Conservation (phyloP, 2,888 invertebrate species). For the Protodeltote pygarga region DNA sequence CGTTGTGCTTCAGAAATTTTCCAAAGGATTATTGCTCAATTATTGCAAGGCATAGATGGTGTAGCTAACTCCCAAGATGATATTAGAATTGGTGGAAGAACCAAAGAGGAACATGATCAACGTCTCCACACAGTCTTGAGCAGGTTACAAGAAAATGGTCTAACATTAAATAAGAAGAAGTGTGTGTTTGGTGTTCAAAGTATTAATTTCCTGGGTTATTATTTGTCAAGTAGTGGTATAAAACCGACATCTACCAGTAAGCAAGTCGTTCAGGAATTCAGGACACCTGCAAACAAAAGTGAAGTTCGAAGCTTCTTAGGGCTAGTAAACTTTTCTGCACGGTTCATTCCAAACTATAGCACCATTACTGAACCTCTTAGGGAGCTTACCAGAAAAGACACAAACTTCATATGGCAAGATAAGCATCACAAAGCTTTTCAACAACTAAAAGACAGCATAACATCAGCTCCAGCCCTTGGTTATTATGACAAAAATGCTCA, state of each 20-base stretch:
- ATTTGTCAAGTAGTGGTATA: not conserved
- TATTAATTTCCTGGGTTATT: not conserved
- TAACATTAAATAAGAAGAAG: not conserved
- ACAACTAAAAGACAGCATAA: not conserved
- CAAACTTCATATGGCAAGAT: not conserved
- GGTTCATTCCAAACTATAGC: not conserved
- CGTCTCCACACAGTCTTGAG: not conserved
- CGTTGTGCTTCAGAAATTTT: conserved; percentile 17
- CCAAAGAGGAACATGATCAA: conserved; percentile 1
- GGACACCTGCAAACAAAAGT: not conserved
- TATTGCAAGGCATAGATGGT: not conserved
- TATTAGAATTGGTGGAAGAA: conserved; percentile 1
- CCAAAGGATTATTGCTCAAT: not conserved
- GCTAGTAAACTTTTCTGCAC: not conserved
- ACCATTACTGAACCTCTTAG: conserved; percentile 1
- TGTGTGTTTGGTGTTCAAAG: not conserved
- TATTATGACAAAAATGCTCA: not conserved
- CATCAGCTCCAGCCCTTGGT: not conserved
- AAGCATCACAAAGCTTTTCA: not conserved
- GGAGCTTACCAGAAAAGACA: not conserved
- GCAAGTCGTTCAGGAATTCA: not conserved
- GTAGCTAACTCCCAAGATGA: not conserved
- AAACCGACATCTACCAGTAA: not conserved
- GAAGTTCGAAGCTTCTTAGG: conserved; percentile 5
- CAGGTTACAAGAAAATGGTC: conserved; percentile 1